phyloP scores from a whole-genome alignment of 2,113 vertebrate genomes.

The Hemiscyllium ocellatum region DNA sequence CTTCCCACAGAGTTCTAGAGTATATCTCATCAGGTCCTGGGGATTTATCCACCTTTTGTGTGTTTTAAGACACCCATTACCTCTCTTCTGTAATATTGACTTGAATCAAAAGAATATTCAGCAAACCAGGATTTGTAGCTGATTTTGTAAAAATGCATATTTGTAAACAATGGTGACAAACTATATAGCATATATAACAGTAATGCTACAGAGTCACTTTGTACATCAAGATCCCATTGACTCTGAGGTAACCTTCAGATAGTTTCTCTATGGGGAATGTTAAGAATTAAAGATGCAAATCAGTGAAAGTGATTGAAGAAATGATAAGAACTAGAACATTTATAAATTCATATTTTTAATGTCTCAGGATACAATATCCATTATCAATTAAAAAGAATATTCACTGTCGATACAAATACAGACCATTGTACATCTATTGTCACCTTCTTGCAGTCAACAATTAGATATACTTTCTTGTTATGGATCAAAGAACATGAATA shows the following conservation, averaged over 20 bases:
- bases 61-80: no score
- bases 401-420: not conserved
- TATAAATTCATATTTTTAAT: not conserved
- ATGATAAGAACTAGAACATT: not conserved
- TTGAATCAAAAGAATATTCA: no score
- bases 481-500: not conserved
- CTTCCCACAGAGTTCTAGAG: no score
- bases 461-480: not conserved
- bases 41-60: no score
- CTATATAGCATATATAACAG: not conserved
- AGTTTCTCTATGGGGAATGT: not conserved
- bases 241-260: no score
- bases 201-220: not conserved
- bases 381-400: not conserved
- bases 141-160: not conserved
- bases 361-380: not conserved
- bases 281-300: not conserved
- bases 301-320: not conserved
- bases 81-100: no score
- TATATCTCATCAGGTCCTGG: no score
- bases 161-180: not conserved
- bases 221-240: no score
- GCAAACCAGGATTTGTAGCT: no score
- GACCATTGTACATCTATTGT: not conserved
- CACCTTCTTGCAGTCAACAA: not conserved